A percentile compares a stretch with the other conserved stretches of the same genome.
These are phyloP conservation scores for Rhabdophis nuchalis DNA, from an alignment of 2,797 vertebrate genomes.

Conservation along the genomic window DNA sequence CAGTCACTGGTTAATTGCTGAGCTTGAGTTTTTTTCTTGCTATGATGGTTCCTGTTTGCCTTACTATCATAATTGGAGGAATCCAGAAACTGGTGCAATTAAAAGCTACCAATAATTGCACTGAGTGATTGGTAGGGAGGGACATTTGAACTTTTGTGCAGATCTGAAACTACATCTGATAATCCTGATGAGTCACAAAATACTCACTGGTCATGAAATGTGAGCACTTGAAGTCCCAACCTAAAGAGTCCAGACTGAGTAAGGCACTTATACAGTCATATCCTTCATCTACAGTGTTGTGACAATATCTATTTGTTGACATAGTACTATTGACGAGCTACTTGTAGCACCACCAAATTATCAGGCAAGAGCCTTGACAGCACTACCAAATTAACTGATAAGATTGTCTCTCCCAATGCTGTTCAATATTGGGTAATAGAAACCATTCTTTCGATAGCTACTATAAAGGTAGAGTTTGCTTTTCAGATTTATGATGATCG, in stretches of 20 bases:
- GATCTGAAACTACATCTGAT: background rate
- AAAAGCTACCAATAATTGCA: background rate
- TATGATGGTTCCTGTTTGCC: background rate
- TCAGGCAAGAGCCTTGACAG: background rate
- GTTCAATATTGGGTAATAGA: background rate
- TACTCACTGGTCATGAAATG: background rate
- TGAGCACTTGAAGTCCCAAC: background rate
- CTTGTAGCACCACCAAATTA: fast-evolving
- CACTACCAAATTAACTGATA: background rate
- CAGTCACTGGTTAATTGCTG: background rate
- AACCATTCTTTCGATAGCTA: conserved; percentile 12
- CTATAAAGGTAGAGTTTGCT: conserved; percentile 30
- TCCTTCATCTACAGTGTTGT: background rate
- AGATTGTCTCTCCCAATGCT: conserved; percentile 26
- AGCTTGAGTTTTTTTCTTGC: background rate
- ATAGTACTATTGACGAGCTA: background rate
- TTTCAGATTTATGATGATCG: conserved; percentile 51
- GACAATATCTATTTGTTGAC: background rate
- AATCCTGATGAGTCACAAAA: background rate
- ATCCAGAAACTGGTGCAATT: background rate
- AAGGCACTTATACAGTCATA: background rate
- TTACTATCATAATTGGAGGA: background rate
- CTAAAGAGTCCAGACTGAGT: background rate
- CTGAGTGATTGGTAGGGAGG: background rate
- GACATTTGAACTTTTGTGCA: background rate